Evolutionary conservation across 2,113 vertebrate species (phyloP), one percentile per base, ranked within the genome.

Genomic region (Amazona guildingii): DNA sequence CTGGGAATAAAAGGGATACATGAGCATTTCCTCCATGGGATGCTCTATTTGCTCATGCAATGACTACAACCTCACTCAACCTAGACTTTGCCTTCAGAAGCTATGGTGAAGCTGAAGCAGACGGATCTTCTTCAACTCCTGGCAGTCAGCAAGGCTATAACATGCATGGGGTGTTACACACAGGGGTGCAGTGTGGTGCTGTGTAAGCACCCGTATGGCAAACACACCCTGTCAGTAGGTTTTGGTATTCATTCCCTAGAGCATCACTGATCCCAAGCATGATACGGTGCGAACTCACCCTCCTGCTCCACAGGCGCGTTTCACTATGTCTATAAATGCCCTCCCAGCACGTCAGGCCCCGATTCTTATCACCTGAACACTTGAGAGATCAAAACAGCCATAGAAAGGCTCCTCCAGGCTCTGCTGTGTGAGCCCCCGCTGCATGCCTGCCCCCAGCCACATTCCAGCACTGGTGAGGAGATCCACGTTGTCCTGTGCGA

Each of bases 301-400:
- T 88, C 33, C 48, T 43, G 48, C 76, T 63, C 39, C 61, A 66
- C 48, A 35, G 49, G 46, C 37, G 3, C 6, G 0, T 90, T 92
- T 93, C 1, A 1, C 70, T 91, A 24, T 52, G 78, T 83, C 74
- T 87, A 3, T 41, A 86, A 86, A 63, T 49, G 74, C 44, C 41
- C 31, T 82, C 31, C 37, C 46, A 59, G 57, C 13, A 13, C 0
- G 6, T 54, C 10, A 33, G 73, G 67, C 10, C 5, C 85, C 15
- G 85, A 95, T 96, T 77, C 64, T 93, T 96, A 96, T 96, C 94
- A 43, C 14, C 35, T n/a, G 14, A 24, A 80, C 51, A 46, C 83
- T 81, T 35, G 55, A 93, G 90, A 96, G 94, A 96, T 96, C 94
- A 96, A 95, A 97, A 94, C 44, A 74, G 29, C 52, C 11, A 0